Base-by-base conservation (phyloP, 2,113 vertebrate genomes). In the Platichthys flesus region DNA sequence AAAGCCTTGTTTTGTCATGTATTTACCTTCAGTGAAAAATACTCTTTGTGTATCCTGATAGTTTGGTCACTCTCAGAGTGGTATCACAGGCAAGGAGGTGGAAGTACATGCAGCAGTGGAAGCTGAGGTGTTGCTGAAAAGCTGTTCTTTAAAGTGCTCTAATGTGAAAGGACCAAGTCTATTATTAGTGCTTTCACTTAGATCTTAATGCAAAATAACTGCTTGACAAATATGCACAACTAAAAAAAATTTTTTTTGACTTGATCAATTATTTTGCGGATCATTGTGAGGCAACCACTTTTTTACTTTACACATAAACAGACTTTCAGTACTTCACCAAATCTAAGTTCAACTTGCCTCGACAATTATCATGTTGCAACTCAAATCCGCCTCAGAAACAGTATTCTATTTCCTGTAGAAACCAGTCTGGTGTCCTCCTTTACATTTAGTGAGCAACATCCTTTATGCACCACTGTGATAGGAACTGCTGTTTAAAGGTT, bases 401-500 rank as follows among this genome's bases (percentile, higher is more conserved):
- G 9, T 42, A 31, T 64, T 31, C 62, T 67, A 12, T 2, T 61
- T 51, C 42, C 12, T 37, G 21, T 57, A 69, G n/a, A 62, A n/a
- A 2, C 7, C 31, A 31, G 31, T 31, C 65, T 64, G 7, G 55
- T 59, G 12, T 47, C 49, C 68, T 58, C 20, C 37, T 69, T 9
- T 66, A 5, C 54, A 45, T 76, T 76, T 67, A 37, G 37, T 23
- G 42, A 69, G 64, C 57, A 59, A 31, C 37, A 63, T 62, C 52
- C 28, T 61, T 80, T 35, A 74, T 73, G 55, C 67, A 65, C 24
- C 47, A n/a, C 56, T 57, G 40, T 80, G 67, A 82, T 42, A 75
- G 69, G 74, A 59, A 81, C 67, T 9, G 40, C 62, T 58, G 54
- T 67, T 64, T 68, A 75, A 83, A 72, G 71, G 74, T 66, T 74